These are phyloP conservation scores for rat (Rattus norvegicus) DNA, from an alignment of 2,113 vertebrate species.

Conservation along the genomic window DNA sequence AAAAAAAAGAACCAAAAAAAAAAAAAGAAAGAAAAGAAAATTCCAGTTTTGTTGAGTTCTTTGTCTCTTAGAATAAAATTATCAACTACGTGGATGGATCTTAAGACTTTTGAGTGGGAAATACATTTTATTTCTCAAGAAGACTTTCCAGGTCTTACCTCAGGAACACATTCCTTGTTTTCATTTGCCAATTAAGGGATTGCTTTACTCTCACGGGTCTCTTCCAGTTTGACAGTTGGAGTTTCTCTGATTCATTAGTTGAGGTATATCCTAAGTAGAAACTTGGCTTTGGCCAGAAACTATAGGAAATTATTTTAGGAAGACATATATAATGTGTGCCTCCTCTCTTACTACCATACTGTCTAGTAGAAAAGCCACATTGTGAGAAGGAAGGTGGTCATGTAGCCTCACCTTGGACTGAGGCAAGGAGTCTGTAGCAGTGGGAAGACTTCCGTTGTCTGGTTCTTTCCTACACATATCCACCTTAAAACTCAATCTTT, in stretches of 20 bases:
- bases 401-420: neutral
- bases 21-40: too few species aligned
- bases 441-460: neutral
- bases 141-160: conserved; percentile 23
- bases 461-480: neutral
- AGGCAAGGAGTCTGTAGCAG: neutral
- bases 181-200: conserved; percentile 22
- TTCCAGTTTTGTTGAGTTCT: conserved; percentile 21
- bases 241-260: conserved; percentile 58
- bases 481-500: conserved; percentile 14
- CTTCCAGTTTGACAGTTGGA: conserved; percentile 24
- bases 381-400: neutral
- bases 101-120: conserved; percentile 24
- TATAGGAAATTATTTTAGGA: conserved; percentile 55
- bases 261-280: conserved; percentile 24
- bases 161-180: conserved; percentile 58
- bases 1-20: too few species aligned
- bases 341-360: neutral
- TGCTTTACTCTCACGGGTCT: conserved; percentile 29
- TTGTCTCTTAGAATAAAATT: conserved; percentile 29
- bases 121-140: conserved; percentile 55
- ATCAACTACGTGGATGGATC: neutral
- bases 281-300: conserved; percentile 14
- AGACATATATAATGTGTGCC: neutral
- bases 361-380: neutral